Evolutionary conservation across 2,797 vertebrate genomes (phyloP), one percentile per base, ranked within the genome.

Genomic region (Crenuchus spilurus): DNA sequence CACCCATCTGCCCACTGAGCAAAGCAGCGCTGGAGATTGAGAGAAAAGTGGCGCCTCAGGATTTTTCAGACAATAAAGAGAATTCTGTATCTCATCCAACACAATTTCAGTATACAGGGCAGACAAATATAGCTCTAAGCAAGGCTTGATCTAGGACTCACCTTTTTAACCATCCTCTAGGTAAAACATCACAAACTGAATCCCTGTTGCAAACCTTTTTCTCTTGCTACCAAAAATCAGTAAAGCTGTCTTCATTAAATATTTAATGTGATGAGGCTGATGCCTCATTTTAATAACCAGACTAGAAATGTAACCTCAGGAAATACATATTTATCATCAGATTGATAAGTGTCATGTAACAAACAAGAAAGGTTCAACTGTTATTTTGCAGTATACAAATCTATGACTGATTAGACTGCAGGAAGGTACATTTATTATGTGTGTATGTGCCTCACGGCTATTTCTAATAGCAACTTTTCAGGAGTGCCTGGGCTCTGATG

Each of bases 321-420:
- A 75, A 75, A 81, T 33, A 70, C 41, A 70, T 51, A 67, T 80
- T 72, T 52, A 76, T 80, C 70, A 80, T 76, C 72, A 72, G 69
- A 73, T 76, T 67, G 48, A 69, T 62, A 70, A 82, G 68, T 46
- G 49, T 22, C 49, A 60, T 52, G 73, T 79, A 80, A 60, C 46
- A 73, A 75, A 74, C 73, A 57, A 64, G 76, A 72, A 72, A 72
- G 74, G 58, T 73, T 82, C 78, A 70, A 63, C 61, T 62, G 39
- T 74, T 64, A 16, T 79, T 84, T 75, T 81, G 55, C 75, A 76
- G 79, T 73, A 75, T 22, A 75, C 76, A 81, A 79, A 84, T 84
- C 74, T 84, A 84, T 77, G 75, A 83, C 82, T 85, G 88, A 88
- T 80, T 72, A 61, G 16, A 16, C 54, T 41, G 44, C 35, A 74